phyloP scores from a whole-genome alignment of 1,140 invertebrate species.

The Limonius californicus region DNA sequence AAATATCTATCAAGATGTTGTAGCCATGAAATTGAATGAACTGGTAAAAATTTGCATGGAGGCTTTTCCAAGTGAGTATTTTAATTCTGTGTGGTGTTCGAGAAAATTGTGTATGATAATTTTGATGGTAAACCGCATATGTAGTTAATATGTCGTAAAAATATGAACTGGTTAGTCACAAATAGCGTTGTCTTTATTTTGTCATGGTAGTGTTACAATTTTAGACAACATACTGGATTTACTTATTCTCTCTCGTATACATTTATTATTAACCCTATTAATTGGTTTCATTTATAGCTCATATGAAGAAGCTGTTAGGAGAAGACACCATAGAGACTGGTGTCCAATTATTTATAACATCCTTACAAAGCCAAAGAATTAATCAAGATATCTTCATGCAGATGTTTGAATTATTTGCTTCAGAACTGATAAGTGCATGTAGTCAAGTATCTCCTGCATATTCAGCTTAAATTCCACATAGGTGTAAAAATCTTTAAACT shows the following conservation, averaged over 20 bases:
- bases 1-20: background rate
- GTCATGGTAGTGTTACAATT: no score
- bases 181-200: no score
- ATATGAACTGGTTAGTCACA: background rate
- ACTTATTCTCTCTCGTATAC: no score
- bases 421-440: constrained; percentile 13
- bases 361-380: constrained; percentile 41
- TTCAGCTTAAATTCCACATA: constrained; percentile 15
- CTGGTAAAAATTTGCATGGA: constrained; percentile 2
- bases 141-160: background rate
- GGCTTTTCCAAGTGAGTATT: constrained; percentile 18
- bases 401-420: constrained; percentile 37
- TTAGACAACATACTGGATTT: background rate
- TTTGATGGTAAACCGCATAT: background rate
- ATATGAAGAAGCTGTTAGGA: constrained; percentile 30
- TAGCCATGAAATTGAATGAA: constrained; percentile 13
- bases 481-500: no score
- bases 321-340: constrained; percentile 29
- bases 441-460: constrained; percentile 17
- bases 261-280: constrained; percentile 2
- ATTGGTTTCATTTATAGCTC: constrained; percentile 33
- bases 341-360: constrained; percentile 33
- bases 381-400: constrained; percentile 43
- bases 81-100: background rate
- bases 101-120: constrained; percentile 5